These are phyloP conservation scores for Ylistrum balloti DNA, from an alignment of 1,140 invertebrate species.

Conservation along the genomic window DNA sequence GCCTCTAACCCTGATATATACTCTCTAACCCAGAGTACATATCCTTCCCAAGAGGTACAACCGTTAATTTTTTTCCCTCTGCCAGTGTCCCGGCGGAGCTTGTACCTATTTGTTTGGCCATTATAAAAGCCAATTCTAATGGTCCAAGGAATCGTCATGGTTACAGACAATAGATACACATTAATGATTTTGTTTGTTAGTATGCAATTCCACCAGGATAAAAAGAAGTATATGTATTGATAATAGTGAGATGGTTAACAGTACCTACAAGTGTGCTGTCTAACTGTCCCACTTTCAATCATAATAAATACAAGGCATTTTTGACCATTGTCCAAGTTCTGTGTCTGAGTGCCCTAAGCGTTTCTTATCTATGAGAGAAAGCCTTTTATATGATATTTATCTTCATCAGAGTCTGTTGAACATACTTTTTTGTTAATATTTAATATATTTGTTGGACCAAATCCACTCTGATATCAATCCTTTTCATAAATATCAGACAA, in stretches of 20 bases:
- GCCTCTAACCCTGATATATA: not conserved
- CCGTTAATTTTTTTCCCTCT: not conserved
- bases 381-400: not conserved
- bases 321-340: slow-evolving; percentile 15
- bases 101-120: not conserved
- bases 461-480: not conserved
- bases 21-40: not conserved
- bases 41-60: not conserved
- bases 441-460: not conserved
- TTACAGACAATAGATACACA: not conserved
- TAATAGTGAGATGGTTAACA: not conserved
- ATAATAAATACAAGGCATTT: not conserved
- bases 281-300: not conserved
- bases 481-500: not conserved
- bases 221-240: not conserved
- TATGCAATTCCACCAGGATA: not conserved
- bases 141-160: not conserved
- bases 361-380: not conserved
- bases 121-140: slow-evolving; percentile 13
- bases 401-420: not conserved
- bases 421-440: not conserved
- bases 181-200: slow-evolving; percentile 29
- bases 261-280: not conserved
- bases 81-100: not conserved
- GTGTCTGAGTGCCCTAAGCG: not conserved